Percentiles rank a stretch among this genome's conserved stretches.
phyloP scores from a whole-genome alignment of 2,797 vertebrate species.

The Falco naumanni region DNA sequence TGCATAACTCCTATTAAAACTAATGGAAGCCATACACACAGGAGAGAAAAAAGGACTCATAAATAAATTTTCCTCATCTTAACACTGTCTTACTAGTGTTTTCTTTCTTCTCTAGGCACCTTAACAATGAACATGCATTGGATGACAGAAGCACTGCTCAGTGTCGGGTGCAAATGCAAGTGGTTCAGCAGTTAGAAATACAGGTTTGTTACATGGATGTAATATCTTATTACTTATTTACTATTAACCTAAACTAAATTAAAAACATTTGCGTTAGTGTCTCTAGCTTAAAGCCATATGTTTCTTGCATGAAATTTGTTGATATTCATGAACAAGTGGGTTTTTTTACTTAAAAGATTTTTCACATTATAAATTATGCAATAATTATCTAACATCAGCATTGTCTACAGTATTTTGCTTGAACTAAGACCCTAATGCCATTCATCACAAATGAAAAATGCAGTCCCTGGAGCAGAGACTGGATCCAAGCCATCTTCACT shows the following conservation, averaged over 20 bases:
- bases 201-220: slow-evolving; percentile 83
- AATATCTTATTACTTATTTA: neutral
- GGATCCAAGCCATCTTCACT: neutral
- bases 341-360: neutral
- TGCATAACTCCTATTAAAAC: neutral
- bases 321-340: neutral
- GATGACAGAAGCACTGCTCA: slow-evolving; percentile 98
- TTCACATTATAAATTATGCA: slow-evolving; percentile 49
- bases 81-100: slow-evolving; percentile 14
- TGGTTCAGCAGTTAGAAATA: slow-evolving; percentile 98
- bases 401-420: slow-evolving; percentile 34
- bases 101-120: slow-evolving; percentile 86
- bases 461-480: neutral
- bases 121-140: slow-evolving; percentile 97
- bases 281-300: slow-evolving; percentile 4
- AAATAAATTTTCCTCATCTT: neutral
- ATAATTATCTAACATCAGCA: slow-evolving; percentile 43
- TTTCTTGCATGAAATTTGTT: slow-evolving; percentile 14
- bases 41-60: neutral
- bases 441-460: neutral
- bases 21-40: neutral
- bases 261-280: slow-evolving; percentile 3
- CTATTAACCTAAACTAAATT: neutral
- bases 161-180: slow-evolving; percentile 99
- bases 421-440: slow-evolving; percentile 28